Evolutionary conservation across 2,888 invertebrate genomes (phyloP), one percentile per base, ranked within the genome.

Genomic region (Mamestra brassicae): DNA sequence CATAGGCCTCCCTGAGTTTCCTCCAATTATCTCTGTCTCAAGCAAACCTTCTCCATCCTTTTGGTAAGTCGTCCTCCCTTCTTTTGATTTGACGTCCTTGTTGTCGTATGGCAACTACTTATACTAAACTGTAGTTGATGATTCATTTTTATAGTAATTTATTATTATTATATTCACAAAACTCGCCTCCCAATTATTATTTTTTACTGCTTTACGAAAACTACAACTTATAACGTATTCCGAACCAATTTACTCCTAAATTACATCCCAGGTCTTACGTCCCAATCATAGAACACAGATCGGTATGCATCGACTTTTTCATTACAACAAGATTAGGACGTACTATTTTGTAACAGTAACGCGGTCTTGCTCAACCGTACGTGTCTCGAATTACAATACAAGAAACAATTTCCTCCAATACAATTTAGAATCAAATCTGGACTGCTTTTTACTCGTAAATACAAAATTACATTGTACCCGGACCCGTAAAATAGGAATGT

Each of bases 391-490:
- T 82, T 71, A 74, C 54, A 76, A 74, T 63, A 57, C 62, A 67
- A 78, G 58, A 83, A 68, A 74, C 85, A 78, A 85, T 80, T 85
- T 85, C 68, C 72, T 67, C 63, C 66, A 68, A 78, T 67, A 80
- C 85, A 80, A 87, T 85, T 85, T 80, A 75, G 73, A 85, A 87
- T 74, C 83, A 83, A 87, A 86, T 85, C 80, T 78, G 76, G 54
- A 68, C 76, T 78, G 74, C 65, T 77, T 85, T 85, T 78, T 79
- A 75, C 67, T 83, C 73, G 83, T 85, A 80, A 85, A 85, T 83
- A 85, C 79, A 73, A 79, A 85, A 83, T 83, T 73, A 87, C 77
- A 65, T 67, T 65, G 68, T 75, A 74, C 58, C 58, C 68, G 80
- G 74, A 74, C 62, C 52, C 76, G 76, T 78, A 74, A 79, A 85